phyloP scores from a whole-genome alignment of 2,113 vertebrate species.

The Aramus guarauna region DNA sequence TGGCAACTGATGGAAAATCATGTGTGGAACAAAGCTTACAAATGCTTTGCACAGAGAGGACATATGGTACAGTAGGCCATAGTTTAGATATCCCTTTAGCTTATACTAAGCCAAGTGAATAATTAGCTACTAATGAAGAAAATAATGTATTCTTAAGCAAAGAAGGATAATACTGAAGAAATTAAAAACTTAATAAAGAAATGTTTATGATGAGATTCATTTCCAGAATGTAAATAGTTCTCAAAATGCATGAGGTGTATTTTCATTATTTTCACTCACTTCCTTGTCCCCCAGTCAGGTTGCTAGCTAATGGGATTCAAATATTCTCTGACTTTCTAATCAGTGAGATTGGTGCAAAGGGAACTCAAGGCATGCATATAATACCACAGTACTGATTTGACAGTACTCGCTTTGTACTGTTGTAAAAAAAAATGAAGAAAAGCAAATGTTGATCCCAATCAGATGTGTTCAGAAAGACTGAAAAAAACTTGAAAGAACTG shows the following conservation, averaged over 20 bases:
- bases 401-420: background rate
- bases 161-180: background rate
- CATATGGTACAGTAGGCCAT: background rate
- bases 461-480: background rate
- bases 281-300: background rate
- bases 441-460: background rate
- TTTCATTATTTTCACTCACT: background rate
- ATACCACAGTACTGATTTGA: background rate
- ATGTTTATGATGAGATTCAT: background rate
- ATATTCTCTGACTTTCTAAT: background rate
- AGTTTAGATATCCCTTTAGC: background rate
- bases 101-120: background rate
- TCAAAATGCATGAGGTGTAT: background rate
- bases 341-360: background rate
- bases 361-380: background rate
- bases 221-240: background rate
- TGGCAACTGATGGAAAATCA: background rate
- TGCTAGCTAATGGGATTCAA: background rate
- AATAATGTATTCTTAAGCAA: background rate
- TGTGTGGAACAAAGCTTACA: background rate
- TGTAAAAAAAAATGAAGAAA: background rate
- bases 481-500: background rate
- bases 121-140: background rate
- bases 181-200: background rate
- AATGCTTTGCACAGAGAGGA: background rate